Evolutionary conservation across 1,140 invertebrate species (phyloP).

Genomic region (Gyrodactylus salaris): DNA sequence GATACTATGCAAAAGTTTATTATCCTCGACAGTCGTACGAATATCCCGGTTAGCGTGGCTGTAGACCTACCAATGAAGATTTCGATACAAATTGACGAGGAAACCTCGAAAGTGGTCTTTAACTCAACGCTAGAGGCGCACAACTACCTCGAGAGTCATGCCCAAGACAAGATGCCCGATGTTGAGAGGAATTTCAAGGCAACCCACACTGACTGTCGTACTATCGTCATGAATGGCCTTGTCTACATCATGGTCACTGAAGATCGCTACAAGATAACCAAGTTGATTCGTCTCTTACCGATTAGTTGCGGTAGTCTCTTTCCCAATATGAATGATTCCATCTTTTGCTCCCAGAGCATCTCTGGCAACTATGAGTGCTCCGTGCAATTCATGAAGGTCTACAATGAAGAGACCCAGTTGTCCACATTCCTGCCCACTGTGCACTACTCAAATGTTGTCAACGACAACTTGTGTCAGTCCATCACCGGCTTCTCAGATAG

Average conservation of each 20-base stretch:
- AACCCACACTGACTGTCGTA: not conserved
- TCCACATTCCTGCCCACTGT: not conserved
- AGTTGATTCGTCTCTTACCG: not conserved
- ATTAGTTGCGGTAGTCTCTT: not conserved
- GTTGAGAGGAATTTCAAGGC: not conserved
- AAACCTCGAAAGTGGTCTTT: not conserved
- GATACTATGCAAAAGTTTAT: not conserved
- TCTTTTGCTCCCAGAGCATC: not conserved
- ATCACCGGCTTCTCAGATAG: not conserved
- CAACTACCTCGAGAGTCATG: not conserved
- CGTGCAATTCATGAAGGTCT: not conserved
- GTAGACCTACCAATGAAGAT: not conserved
- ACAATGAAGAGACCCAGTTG: not conserved
- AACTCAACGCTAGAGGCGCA: not conserved
- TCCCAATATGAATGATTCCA: not conserved
- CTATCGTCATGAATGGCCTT: not conserved
- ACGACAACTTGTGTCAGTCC: not conserved
- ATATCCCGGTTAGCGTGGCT: not conserved
- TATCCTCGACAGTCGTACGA: not conserved
- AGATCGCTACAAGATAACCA: not conserved
- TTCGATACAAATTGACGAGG: not conserved
- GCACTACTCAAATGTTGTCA: not conserved
- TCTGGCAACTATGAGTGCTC: not conserved
- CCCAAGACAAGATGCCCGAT: not conserved
- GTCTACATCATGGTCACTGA: not conserved